Evolutionary conservation across 2,888 invertebrate species (phyloP), one percentile per base, ranked within the genome.

Genomic region (Ormyrus nitidulus): DNA sequence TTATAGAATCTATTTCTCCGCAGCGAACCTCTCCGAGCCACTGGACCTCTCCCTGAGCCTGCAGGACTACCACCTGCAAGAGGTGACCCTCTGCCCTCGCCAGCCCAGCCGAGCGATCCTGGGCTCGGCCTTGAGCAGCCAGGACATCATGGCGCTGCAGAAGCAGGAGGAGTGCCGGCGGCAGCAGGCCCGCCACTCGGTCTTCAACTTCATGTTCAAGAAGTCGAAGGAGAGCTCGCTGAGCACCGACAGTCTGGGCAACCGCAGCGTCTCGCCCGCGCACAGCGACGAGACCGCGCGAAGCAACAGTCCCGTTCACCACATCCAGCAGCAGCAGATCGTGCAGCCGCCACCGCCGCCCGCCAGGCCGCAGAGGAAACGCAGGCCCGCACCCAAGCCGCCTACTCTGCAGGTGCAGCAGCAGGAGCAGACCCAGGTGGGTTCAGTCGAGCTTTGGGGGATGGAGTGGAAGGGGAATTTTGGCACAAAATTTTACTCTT

Each of bases 31-130:
- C 81, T 93, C 93, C 84, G 92, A 94, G 86, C 91, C 92, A 13
- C 89, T 95, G 86, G 92, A 93, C 83, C 91, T 93, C 58, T 92
- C 92, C 83, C 88, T 92, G 83, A 92, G 93, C 0, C 89, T 95
- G 64, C 93, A 92, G 73, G 94, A 94, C 87, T 94, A 94, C 86
- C 92, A 93, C 82, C 91, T 94, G 65, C 93, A 93, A 81, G 94
- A 95, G 89, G 92, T 95, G 65, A 93, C 93, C 81, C 89, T 94
- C 48, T 93, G 93, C 62, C 91, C 92, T 7, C 92, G 92, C 83
- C 88, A 89, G 62, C 85, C 84, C 13, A 88, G 89, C 73, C 89
- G 88, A 69, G 79, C 78, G 0, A 74, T 88, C 34, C 54, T 71
- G 9, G 92, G 92, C 53, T 91, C 92, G 2, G 90, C 91, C 19